Percentiles rank a stretch among this genome's conserved stretches.
Conservation (phyloP, 2,113 vertebrate species). For the Seriola aureovittata region DNA sequence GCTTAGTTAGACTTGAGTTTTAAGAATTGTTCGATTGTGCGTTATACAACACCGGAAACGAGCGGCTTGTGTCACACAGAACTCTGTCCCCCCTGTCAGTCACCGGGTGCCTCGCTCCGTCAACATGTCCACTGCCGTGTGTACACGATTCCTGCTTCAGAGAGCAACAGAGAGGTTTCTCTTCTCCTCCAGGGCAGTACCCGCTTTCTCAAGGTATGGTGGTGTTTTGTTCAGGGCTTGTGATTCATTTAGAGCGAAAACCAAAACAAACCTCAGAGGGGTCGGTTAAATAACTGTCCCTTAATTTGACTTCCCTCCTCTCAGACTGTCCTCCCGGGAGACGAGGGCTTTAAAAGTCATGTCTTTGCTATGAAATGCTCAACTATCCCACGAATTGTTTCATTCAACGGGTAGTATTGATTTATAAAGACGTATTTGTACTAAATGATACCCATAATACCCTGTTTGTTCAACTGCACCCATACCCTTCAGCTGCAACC, state of each 20-base stretch:
- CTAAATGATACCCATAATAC: background rate
- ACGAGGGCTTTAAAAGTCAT: background rate
- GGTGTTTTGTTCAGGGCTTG: background rate
- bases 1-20: background rate
- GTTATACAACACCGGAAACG: slow-evolving; percentile 58
- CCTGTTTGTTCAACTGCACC: too few species aligned
- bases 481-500: too few species aligned
- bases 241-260: background rate
- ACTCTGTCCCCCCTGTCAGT: slow-evolving; percentile 22
- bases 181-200: slow-evolving; percentile 31
- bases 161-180: slow-evolving; percentile 55
- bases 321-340: background rate
- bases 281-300: background rate
- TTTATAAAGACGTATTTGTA: background rate
- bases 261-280: background rate
- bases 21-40: slow-evolving; percentile 25
- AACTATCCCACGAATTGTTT: background rate
- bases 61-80: slow-evolving; percentile 57
- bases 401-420: background rate
- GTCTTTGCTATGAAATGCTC: background rate
- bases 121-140: slow-evolving; percentile 69
- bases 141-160: slow-evolving; percentile 64
- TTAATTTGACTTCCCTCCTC: background rate
- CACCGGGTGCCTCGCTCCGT: background rate
- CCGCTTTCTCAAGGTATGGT: slow-evolving; percentile 67